Evolutionary conservation across 2,797 vertebrate species (phyloP).

Genomic region (Eurystomus glaucurus): DNA sequence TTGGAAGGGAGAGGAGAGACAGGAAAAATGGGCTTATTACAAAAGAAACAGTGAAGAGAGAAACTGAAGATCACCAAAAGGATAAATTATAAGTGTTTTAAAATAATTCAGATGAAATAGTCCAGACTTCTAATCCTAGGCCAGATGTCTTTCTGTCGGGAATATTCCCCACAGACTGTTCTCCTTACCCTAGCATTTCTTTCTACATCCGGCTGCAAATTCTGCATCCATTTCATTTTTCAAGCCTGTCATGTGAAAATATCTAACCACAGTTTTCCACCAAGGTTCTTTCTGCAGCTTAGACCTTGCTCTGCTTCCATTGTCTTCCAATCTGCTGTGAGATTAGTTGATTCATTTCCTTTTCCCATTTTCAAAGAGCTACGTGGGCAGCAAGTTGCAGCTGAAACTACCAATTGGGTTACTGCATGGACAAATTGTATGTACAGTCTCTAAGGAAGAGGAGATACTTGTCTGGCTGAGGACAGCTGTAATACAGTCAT

Average conservation of each 20-base stretch:
- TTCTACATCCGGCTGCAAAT: not conserved
- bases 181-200: constrained; percentile 3
- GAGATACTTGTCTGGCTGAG: not conserved
- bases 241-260: not conserved
- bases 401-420: not conserved
- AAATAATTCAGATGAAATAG: not conserved
- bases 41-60: not conserved
- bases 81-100: not conserved
- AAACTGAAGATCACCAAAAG: not conserved
- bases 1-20: not conserved
- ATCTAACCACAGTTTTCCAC: not conserved
- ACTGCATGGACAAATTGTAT: not conserved
- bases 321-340: not conserved
- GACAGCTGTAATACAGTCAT: not conserved
- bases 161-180: not conserved
- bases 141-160: constrained; percentile 6
- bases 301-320: not conserved
- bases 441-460: not conserved
- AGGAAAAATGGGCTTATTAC: not conserved
- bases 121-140: not conserved
- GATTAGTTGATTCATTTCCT: not conserved
- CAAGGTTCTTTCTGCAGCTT: not conserved
- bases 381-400: not conserved
- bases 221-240: constrained; percentile 7
- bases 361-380: not conserved